Conservation (phyloP, 2,888 invertebrate genomes). For the Drosophila picticornis region DNA sequence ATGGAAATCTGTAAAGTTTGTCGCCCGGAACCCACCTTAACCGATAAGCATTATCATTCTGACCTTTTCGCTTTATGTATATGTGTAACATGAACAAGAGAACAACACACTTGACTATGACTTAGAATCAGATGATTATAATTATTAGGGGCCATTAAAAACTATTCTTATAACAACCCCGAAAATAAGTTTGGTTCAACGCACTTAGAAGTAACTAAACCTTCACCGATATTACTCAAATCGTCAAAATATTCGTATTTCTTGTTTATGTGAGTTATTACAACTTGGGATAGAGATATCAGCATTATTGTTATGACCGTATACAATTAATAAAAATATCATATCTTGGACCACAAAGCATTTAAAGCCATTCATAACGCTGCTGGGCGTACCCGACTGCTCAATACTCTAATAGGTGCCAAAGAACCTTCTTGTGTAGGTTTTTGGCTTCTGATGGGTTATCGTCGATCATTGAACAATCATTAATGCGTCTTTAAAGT, state of each 20-base stretch:
- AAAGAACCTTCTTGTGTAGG: too few species aligned
- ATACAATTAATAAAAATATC: neutral
- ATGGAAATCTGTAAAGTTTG: conserved; percentile 32
- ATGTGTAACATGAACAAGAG: conserved; percentile 1
- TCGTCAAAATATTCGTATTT: neutral
- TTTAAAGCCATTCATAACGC: neutral
- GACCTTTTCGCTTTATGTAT: conserved; percentile 54
- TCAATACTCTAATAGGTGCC: too few species aligned
- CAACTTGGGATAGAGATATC: neutral
- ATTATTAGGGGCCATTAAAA: conserved; percentile 9
- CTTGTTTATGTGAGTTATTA: neutral
- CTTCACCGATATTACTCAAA: conserved; percentile 6
- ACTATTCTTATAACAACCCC: conserved; percentile 5
- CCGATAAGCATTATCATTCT: conserved; percentile 65
- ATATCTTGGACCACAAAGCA: neutral
- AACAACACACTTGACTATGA: conserved; percentile 15
- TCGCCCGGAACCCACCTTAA: conserved; percentile 36
- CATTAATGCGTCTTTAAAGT: too few species aligned
- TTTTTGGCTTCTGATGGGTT: neutral
- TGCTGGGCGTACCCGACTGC: neutral
- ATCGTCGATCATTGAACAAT: neutral
- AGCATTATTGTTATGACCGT: neutral
- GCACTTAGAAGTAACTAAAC: neutral
- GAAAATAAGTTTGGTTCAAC: conserved; percentile 11
- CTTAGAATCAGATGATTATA: conserved; percentile 34